Evolutionary conservation across 2,113 vertebrate species (phyloP).

Genomic region (Alosa alosa): DNA sequence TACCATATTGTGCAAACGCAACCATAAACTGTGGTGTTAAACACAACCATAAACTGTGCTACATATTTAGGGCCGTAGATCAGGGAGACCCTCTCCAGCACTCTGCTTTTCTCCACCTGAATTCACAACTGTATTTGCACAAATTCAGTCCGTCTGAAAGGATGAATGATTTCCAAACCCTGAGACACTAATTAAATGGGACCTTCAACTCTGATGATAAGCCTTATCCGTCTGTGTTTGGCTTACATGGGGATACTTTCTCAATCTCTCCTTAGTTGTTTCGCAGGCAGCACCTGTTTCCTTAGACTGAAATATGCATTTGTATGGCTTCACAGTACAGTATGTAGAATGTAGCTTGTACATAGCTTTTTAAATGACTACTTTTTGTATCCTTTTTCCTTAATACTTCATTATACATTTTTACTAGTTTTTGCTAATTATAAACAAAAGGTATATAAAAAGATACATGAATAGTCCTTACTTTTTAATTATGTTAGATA

Average conservation of each 20-base stretch:
- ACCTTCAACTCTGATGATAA: constrained; percentile 59
- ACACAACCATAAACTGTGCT: neutral
- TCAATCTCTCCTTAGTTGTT: constrained; percentile 67
- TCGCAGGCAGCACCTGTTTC: constrained; percentile 82
- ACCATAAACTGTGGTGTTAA: neutral
- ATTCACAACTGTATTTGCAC: constrained; percentile 10
- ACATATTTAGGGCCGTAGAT: neutral
- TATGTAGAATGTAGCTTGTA: constrained; percentile 98
- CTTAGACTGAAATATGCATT: constrained; percentile 72
- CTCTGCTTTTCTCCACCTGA: neutral
- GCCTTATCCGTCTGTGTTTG: constrained; percentile 64
- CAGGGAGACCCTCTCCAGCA: neutral
- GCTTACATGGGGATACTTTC: constrained; percentile 74
- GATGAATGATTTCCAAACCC: constrained; percentile 32
- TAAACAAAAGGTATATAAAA: constrained; percentile 67
- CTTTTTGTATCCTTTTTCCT: constrained; percentile 86
- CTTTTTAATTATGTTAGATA: constrained; percentile 49
- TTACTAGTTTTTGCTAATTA: constrained; percentile 81
- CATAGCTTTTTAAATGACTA: constrained; percentile 94
- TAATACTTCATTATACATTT: constrained; percentile 83
- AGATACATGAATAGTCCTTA: constrained; percentile 63
- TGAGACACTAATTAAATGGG: constrained; percentile 50
- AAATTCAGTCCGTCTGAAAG: neutral
- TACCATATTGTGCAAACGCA: neutral
- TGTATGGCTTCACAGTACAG: constrained; percentile 70